phyloP scores from a whole-genome alignment of 2,888 invertebrate species.

The Drosophila prostipennis region DNA sequence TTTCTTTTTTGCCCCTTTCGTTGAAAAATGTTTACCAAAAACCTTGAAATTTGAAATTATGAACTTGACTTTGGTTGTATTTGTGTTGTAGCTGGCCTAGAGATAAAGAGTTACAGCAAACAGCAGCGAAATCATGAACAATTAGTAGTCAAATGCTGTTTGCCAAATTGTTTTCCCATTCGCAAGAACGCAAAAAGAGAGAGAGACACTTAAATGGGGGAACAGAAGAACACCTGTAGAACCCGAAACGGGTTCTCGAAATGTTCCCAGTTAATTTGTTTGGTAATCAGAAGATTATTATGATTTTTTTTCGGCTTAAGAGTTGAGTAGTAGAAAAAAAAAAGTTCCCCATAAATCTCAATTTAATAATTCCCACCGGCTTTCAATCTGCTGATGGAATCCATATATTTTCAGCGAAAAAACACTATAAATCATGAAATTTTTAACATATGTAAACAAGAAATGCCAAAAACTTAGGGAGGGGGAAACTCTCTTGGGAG shows the following conservation, averaged over 20 bases:
- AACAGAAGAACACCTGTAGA: neutral
- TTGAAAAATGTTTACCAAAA: conserved; percentile 61
- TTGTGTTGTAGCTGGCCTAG: conserved; percentile 43
- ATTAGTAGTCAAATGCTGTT: conserved; percentile 29
- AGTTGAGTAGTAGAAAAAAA: no score
- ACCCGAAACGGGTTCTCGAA: neutral
- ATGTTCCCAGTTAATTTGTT: neutral
- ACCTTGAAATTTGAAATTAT: conserved; percentile 72
- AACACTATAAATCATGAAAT: no score
- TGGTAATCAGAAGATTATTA: no score
- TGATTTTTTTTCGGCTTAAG: no score
- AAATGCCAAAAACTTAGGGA: neutral
- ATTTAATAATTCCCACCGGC: no score
- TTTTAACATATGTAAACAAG: neutral
- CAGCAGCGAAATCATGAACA: conserved; percentile 24
- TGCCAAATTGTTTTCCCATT: conserved; percentile 5
- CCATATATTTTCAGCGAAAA: no score
- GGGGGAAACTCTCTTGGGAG: neutral
- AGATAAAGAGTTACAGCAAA: conserved; percentile 59
- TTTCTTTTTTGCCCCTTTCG: conserved; percentile 22
- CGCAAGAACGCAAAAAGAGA: neutral
- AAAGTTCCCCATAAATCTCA: no score
- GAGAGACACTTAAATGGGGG: no score
- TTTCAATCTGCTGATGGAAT: no score
- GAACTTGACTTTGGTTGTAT: conserved; percentile 68